These are phyloP conservation scores for Andrena bicolor DNA, from an alignment of 2,888 invertebrate species.

Conservation along the genomic window DNA sequence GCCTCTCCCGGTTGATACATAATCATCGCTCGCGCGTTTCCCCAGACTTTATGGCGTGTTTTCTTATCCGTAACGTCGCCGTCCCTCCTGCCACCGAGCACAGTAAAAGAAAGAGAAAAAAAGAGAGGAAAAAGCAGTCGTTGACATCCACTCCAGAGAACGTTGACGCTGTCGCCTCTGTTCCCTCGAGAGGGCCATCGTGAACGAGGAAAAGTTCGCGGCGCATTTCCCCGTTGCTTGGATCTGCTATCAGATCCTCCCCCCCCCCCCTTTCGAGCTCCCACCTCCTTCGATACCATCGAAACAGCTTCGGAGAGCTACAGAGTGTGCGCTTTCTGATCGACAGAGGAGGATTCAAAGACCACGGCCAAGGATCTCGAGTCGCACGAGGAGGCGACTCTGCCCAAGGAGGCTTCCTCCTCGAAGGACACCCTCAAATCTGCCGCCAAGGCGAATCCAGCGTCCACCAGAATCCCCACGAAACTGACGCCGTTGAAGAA, in stretches of 20 bases:
- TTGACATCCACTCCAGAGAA: slow-evolving; percentile 53
- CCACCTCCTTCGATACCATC: not conserved
- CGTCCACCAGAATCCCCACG: slow-evolving; percentile 79
- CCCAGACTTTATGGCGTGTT: slow-evolving; percentile 29
- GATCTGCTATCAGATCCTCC: slow-evolving; percentile 20
- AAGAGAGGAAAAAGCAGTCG: slow-evolving; percentile 30
- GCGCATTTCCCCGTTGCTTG: slow-evolving; percentile 23
- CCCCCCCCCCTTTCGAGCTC: not conserved
- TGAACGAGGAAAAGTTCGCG: slow-evolving; percentile 24
- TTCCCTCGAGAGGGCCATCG: slow-evolving; percentile 45
- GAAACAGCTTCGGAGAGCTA: not conserved
- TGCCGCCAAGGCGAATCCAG: slow-evolving; percentile 54
- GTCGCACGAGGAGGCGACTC: slow-evolving; percentile 78
- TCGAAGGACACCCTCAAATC: slow-evolving; percentile 41
- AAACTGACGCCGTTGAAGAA: slow-evolving; percentile 80
- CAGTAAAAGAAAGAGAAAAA: not conserved
- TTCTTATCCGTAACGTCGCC: slow-evolving; percentile 45
- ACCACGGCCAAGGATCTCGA: slow-evolving; percentile 83
- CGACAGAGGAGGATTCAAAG: slow-evolving; percentile 85
- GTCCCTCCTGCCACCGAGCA: not conserved
- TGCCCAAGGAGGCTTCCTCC: slow-evolving; percentile 75
- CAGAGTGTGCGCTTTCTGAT: slow-evolving; percentile 12
- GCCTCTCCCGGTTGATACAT: slow-evolving; percentile 24
- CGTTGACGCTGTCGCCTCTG: slow-evolving; percentile 56
- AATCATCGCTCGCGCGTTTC: slow-evolving; percentile 24